Conservation (phyloP, 2,113 vertebrate genomes). For the Phalacrocorax carbo region DNA sequence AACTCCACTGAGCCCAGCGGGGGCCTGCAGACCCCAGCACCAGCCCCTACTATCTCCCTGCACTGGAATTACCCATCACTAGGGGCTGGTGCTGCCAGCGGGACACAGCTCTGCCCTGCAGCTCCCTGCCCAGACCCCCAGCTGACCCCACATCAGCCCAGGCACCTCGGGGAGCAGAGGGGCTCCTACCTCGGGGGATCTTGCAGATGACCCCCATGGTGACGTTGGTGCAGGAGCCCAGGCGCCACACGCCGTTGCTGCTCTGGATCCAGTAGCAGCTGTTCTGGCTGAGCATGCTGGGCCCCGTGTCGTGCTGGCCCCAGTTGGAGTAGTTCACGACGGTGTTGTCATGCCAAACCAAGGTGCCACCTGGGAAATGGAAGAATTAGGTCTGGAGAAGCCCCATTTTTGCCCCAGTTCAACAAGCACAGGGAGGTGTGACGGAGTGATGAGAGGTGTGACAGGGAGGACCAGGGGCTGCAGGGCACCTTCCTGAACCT, state of each 20-base stretch:
- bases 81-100: neutral
- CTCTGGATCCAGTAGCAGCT: conserved; percentile 98
- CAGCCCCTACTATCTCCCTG: too few species aligned
- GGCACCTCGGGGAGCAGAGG: fast-evolving
- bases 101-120: neutral
- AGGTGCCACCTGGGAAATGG: conserved; percentile 75
- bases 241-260: conserved; percentile 89
- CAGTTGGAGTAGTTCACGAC: conserved; percentile 92
- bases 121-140: neutral
- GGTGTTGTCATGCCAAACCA: conserved; percentile 88
- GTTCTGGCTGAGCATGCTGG: conserved; percentile 90
- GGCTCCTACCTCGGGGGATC: conserved; percentile 81
- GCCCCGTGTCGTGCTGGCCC: conserved; percentile 84
- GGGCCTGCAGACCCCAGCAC: neutral
- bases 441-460: too few species aligned
- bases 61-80: neutral
- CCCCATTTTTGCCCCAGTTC: neutral
- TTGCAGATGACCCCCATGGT: conserved; percentile 97
- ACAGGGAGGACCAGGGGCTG: neutral
- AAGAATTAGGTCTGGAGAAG: neutral
- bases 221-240: conserved; percentile 87
- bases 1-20: neutral
- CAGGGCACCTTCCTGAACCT: neutral
- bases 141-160: neutral
- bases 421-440: neutral